Percentiles rank a stretch among this genome's conserved stretches.
phyloP scores from a whole-genome alignment of 2,113 vertebrate genomes.

The Oceanites oceanicus region DNA sequence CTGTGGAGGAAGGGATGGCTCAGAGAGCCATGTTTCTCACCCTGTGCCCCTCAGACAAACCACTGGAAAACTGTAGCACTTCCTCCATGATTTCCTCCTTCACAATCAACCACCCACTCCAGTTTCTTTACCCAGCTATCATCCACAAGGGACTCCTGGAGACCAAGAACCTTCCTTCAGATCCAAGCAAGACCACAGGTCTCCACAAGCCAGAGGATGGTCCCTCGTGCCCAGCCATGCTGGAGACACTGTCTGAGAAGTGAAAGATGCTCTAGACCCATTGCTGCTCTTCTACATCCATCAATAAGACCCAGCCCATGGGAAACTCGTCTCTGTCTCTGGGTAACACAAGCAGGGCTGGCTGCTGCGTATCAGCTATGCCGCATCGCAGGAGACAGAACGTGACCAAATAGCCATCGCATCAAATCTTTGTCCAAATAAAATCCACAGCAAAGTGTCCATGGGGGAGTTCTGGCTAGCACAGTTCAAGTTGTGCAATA shows the following conservation, averaged over 20 bases:
- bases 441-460: background rate
- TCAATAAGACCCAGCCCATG: background rate
- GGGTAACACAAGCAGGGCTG: background rate
- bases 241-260: background rate
- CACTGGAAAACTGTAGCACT: background rate
- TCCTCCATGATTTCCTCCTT: background rate
- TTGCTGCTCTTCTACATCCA: background rate
- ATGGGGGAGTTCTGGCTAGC: background rate
- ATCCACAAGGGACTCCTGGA: background rate
- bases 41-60: background rate
- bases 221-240: rapidly evolving
- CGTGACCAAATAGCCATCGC: background rate
- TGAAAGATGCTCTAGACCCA: background rate
- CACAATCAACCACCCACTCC: background rate
- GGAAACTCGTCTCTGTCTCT: background rate
- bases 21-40: rapidly evolving
- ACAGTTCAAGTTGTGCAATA: background rate
- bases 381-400: rapidly evolving
- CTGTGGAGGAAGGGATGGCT: background rate
- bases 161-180: background rate
- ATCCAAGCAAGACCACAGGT: background rate
- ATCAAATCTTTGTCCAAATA: background rate
- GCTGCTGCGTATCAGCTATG: background rate
- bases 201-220: background rate
- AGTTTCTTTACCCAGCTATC: background rate